Percentiles rank a stretch among this genome's conserved stretches.
These are phyloP conservation scores for Nematolebias whitei DNA, from an alignment of 2,113 vertebrate species.

Conservation along the genomic window DNA sequence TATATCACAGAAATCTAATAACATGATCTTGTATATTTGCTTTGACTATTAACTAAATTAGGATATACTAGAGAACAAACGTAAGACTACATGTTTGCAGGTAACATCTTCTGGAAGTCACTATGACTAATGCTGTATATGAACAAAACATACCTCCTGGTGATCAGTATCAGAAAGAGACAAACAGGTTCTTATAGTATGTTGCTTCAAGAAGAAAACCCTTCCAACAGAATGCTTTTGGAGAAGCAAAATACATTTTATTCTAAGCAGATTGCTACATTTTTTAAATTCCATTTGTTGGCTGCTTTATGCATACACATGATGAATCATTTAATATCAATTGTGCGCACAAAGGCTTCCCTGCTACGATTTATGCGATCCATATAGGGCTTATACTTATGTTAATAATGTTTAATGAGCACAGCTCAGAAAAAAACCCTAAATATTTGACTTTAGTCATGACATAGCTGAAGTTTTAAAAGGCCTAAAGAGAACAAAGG, in stretches of 20 bases:
- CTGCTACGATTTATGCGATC: neutral
- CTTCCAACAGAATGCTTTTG: neutral
- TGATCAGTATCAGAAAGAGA: neutral
- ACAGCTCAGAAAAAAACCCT: too few relatives aligned
- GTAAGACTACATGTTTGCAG: neutral
- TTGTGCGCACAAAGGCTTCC: neutral
- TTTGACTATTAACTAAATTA: too few relatives aligned
- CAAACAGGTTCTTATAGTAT: slow-evolving; percentile 7
- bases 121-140: slow-evolving; percentile 3
- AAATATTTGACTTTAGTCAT: neutral
- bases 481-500: neutral
- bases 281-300: too few relatives aligned
- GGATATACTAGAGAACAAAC: neutral
- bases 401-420: too few relatives aligned
- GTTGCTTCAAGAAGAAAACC: neutral
- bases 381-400: neutral
- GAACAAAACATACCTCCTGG: slow-evolving; percentile 2
- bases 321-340: neutral
- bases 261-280: too few relatives aligned
- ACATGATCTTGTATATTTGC: too few relatives aligned
- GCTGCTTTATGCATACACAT: neutral
- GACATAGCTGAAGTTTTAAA: neutral
- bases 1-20: too few relatives aligned
- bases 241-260: neutral
- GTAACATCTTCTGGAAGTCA: neutral